Conservation (phyloP, 2,797 vertebrate genomes). For the Nannoperca australis region DNA sequence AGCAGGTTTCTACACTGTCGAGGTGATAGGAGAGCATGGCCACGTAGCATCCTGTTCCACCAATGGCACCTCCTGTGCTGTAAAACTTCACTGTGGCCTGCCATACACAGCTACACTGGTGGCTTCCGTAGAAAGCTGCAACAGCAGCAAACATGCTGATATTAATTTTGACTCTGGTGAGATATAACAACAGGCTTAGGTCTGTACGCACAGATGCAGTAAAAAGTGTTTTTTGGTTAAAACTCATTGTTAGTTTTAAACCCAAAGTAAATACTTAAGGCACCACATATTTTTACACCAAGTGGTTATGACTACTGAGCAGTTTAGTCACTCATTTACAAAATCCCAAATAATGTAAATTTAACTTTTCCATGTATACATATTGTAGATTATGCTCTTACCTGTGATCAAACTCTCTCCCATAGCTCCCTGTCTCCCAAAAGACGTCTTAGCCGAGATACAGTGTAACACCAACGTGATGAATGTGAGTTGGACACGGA, state of each 20-base stretch:
- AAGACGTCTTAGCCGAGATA: constrained; percentile 64
- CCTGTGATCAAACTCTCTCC: background rate
- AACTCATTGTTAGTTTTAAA: background rate
- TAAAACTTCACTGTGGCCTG: constrained; percentile 73
- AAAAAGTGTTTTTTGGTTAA: no score
- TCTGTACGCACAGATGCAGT: background rate
- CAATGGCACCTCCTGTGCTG: constrained; percentile 62
- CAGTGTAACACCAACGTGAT: constrained; percentile 73
- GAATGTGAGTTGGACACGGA: constrained; percentile 74
- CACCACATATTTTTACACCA: no score
- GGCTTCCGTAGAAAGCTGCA: constrained; percentile 74
- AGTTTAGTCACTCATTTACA: no score
- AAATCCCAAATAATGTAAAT: no score
- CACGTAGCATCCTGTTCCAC: constrained; percentile 74
- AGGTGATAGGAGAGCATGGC: constrained; percentile 67
- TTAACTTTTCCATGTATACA: no score
- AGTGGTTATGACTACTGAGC: no score
- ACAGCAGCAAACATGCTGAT: constrained; percentile 64
- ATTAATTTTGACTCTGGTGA: constrained; percentile 79
- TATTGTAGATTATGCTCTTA: background rate
- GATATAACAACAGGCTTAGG: constrained; percentile 3
- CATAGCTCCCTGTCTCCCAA: constrained; percentile 79
- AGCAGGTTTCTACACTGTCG: constrained; percentile 63
- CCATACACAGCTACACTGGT: constrained; percentile 74
- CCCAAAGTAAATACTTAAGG: no score